Conservation (phyloP, 2,113 vertebrate species). For the Ondatra zibethicus region DNA sequence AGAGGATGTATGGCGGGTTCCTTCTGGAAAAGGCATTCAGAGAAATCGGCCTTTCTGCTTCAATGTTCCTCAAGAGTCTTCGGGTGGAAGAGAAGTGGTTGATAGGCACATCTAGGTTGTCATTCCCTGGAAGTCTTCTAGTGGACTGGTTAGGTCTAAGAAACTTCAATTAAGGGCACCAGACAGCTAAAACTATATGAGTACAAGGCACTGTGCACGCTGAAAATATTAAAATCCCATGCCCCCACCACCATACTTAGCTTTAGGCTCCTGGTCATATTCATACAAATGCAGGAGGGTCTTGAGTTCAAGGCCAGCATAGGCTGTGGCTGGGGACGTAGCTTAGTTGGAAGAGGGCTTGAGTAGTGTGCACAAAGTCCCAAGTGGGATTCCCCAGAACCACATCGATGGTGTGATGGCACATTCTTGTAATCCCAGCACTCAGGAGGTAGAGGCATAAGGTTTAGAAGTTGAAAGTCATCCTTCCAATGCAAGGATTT, state of each 20-base stretch:
- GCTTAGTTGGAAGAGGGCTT: not conserved
- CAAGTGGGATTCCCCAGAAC: not conserved
- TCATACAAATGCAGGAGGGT: not conserved
- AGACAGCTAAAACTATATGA: not conserved
- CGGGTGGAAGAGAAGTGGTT: not conserved
- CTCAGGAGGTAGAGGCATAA: not conserved
- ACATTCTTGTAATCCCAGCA: not conserved
- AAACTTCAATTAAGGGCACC: not conserved
- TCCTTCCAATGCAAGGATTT: not conserved
- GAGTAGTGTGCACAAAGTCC: not conserved
- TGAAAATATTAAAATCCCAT: not conserved
- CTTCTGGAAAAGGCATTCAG: not conserved
- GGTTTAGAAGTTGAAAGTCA: not conserved
- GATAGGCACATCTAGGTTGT: too few relatives aligned
- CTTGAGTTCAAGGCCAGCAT: not conserved
- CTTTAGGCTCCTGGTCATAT: not conserved
- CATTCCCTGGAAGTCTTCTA: not conserved
- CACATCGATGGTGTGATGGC: not conserved
- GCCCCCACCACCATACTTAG: not conserved
- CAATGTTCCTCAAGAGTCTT: not conserved
- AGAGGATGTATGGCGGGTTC: rapidly evolving
- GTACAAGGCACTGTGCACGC: not conserved
- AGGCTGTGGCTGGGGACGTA: not conserved
- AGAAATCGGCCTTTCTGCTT: not conserved
- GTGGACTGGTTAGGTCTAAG: not conserved